Base-by-base conservation (phyloP, 2,113 vertebrate genomes). In the Dipodomys spectabilis region DNA sequence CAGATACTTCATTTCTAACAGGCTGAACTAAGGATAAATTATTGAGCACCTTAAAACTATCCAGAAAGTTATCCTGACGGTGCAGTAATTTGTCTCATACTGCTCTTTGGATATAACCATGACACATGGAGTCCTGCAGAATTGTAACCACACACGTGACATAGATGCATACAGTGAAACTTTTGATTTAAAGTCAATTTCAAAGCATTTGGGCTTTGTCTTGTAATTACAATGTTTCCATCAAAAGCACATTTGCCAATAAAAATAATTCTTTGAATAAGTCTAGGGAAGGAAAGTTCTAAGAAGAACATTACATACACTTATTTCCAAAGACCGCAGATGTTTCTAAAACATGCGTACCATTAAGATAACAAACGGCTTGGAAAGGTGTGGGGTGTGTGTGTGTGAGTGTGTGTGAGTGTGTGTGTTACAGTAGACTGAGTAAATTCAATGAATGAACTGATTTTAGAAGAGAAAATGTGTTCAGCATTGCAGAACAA, bases 161-260 rank as follows among this genome's bases (percentile, higher is more conserved):
- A 25, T 57, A 71, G 6, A 0, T 39, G 20, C 86, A 44, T 65
- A 72, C 8, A 25, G 44, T 71, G 49, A 65, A 11, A 19, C 4
- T 60, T 94, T 32, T 64, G 22, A 2, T 57, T 28, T 78, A 85
- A 88, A 23, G 80, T 45, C 10, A 90, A 1, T 69, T 94, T 73
- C 7, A 18, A 73, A 78, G 60, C 0, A 67, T 73, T 81, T 75
- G 11, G 1, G 5, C 13, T 82, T 74, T 92, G 7, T 11, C 13
- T 74, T n/a, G 72, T 67, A 74, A 28, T 80, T 35, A 71, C 9
- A 10, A 16, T 30, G 18, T 71, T 82, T 96, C 64, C 28, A 83
- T 62, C 60, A 69, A 69, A 94, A 93, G 6, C 23, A 74, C 6
- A 92, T 67, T 82, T 86, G 72, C 62, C 81, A 45, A 86, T 95